Percentiles rank a stretch among this genome's conserved stretches.
Evolutionary conservation across 2,888 invertebrate species (phyloP).

Genomic region (Hipparchia sbordonii): DNA sequence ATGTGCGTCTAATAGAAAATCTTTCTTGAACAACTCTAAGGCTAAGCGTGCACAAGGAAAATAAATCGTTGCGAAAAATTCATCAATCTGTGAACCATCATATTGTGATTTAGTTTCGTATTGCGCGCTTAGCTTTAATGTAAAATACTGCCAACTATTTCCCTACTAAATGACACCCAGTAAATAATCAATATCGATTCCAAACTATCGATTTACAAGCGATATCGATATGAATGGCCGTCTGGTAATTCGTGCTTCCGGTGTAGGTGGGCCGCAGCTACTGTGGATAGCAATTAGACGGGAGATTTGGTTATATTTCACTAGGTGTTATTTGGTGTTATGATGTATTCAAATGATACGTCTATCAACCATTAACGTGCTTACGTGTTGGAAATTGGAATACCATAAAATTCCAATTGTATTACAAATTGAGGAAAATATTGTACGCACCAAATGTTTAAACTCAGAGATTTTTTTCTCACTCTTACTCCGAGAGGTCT

Average conservation of each 20-base stretch:
- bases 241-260: constrained; percentile 18
- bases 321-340: constrained; percentile 8
- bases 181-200: constrained; percentile 10
- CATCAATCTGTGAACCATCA: too few relatives aligned
- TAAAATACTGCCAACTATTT: constrained; percentile 2
- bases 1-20: too few relatives aligned
- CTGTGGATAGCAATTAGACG: constrained; percentile 9
- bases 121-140: neutral
- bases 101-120: too few relatives aligned
- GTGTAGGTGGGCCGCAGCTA: neutral
- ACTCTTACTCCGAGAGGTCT: too few relatives aligned
- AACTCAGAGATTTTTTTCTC: too few relatives aligned
- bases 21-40: too few relatives aligned
- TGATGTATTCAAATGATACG: constrained; percentile 10
- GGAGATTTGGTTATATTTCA: constrained; percentile 14
- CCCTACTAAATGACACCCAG: neutral
- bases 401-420: neutral
- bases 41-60: too few relatives aligned
- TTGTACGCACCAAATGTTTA: too few relatives aligned
- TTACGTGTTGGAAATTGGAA: neutral
- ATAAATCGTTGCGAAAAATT: too few relatives aligned
- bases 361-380: neutral
- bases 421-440: neutral
- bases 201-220: constrained; percentile 15
- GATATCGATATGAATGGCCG: constrained; percentile 7